Evolutionary conservation across 2,113 vertebrate species (phyloP), one percentile per base, ranked within the genome.

Genomic region (Poeciliopsis prolifica): DNA sequence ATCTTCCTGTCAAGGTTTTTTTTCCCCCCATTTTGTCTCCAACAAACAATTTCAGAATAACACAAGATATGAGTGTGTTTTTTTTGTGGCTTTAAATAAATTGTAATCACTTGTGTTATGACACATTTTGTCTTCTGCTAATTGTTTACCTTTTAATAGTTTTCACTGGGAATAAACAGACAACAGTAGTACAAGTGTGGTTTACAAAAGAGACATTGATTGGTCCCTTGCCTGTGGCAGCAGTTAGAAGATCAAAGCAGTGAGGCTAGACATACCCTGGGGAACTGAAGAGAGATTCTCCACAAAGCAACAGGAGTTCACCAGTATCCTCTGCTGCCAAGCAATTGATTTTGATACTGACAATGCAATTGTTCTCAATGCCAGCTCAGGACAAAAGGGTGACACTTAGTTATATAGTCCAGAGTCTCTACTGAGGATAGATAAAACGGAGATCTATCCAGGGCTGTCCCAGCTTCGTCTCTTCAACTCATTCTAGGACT

Each of bases 241-340:
- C 66, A 54, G 42, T 26, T 61, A 67, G 42, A 78, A 84, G 61
- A 77, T 85, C 60, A 77, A 76, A 33, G 66, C 37, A 67, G 51
- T 30, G 28, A 71, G 28, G 37, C 70, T 42, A 29, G 68, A 78
- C 42, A 61, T 29, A 48, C 68, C 76, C 80, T 40, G 0, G 40
- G 81, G 86, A 70, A 68, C 42, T 31, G 70, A 63, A 51, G 28
- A 62, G 69, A 72, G 81, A 78, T 79, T 86, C 88, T 79, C 81
- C 64, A 44, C 72, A 64, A 62, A 86, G 86, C 76, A 85, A 78
- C 77, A 81, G 62, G 69, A 84, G 62, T 80, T 80, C 30, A 72
- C 31, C 51, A 54, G 61, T 74, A 70, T 78, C 76, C 76, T 28
- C 77, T 70, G 63, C 62, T 60, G 72, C 10, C n/a, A 44, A 77